A percentile compares a stretch with the other conserved stretches of the same genome.
phyloP scores from a whole-genome alignment of 2,797 vertebrate genomes.

The Geotrypetes seraphini region DNA sequence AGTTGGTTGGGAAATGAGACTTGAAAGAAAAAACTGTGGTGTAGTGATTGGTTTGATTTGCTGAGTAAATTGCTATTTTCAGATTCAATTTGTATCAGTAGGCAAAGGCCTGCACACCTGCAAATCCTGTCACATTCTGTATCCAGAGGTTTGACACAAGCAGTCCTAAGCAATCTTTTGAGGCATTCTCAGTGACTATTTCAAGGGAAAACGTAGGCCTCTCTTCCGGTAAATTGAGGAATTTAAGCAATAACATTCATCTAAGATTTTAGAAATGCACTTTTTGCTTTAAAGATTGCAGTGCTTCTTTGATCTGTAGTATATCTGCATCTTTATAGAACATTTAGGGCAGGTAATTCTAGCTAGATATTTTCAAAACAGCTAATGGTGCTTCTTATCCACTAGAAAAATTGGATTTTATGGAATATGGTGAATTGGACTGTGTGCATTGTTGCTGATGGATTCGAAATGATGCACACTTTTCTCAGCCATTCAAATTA shows the following conservation, averaged over 20 bases:
- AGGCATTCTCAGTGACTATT: constrained; percentile 29
- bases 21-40: constrained; percentile 42
- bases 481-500: too few relatives aligned
- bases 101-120: constrained; percentile 48
- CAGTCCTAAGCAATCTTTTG: constrained; percentile 36
- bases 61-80: constrained; percentile 64
- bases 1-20: constrained; percentile 46
- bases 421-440: constrained; percentile 28
- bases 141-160: constrained; percentile 25
- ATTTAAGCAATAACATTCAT: too few relatives aligned
- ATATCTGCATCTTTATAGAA: too few relatives aligned
- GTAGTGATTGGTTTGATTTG: constrained; percentile 57
- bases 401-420: constrained; percentile 27
- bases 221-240: too few relatives aligned
- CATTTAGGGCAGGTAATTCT: constrained; percentile 19
- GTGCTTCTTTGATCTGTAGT: too few relatives aligned
- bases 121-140: constrained; percentile 42
- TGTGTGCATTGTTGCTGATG: constrained; percentile 13
- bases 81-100: constrained; percentile 66
- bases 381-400: constrained; percentile 17
- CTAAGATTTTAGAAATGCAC: too few relatives aligned
- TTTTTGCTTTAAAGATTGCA: too few relatives aligned
- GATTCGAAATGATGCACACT: constrained; percentile 20
- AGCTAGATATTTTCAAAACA: constrained; percentile 34
- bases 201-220: too few relatives aligned